phyloP scores from a whole-genome alignment of 2,888 invertebrate species.

The Cephus pygmeus region DNA sequence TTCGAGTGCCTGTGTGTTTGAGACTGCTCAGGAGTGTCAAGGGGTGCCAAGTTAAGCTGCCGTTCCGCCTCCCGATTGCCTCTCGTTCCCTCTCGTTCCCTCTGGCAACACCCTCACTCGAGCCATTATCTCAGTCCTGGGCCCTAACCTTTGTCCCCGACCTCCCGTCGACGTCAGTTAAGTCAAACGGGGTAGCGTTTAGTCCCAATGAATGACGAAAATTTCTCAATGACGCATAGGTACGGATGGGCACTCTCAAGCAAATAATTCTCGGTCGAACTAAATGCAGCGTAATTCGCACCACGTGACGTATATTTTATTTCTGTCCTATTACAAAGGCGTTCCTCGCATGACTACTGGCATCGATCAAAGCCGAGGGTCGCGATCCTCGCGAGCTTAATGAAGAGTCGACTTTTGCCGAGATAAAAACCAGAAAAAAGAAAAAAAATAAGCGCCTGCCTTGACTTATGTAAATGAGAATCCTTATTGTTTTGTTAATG shows the following conservation, averaged over 20 bases:
- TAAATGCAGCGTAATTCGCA: background rate
- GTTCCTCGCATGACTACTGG: constrained; percentile 8
- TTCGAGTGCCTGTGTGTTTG: constrained; percentile 3
- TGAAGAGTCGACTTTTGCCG: background rate
- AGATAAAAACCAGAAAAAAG: too few species aligned
- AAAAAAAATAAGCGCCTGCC: background rate
- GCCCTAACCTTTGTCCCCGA: background rate
- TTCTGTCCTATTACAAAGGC: constrained; percentile 2
- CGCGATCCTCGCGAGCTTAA: constrained; percentile 17
- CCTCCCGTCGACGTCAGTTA: background rate
- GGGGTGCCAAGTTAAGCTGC: background rate
- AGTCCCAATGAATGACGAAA: background rate
- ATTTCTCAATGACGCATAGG: background rate
- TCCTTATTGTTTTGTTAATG: background rate
- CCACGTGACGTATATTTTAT: background rate
- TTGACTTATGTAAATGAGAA: background rate
- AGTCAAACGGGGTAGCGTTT: background rate
- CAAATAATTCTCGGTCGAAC: background rate
- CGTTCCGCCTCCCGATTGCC: background rate
- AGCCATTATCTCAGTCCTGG: background rate
- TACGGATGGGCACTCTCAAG: background rate
- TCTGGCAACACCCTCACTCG: constrained; percentile 2
- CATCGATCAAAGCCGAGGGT: constrained; percentile 19
- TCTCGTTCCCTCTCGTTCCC: constrained; percentile 11
- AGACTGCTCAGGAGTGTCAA: background rate